Conservation (phyloP, 2,113 vertebrate genomes). For the Macquaria australasica region DNA sequence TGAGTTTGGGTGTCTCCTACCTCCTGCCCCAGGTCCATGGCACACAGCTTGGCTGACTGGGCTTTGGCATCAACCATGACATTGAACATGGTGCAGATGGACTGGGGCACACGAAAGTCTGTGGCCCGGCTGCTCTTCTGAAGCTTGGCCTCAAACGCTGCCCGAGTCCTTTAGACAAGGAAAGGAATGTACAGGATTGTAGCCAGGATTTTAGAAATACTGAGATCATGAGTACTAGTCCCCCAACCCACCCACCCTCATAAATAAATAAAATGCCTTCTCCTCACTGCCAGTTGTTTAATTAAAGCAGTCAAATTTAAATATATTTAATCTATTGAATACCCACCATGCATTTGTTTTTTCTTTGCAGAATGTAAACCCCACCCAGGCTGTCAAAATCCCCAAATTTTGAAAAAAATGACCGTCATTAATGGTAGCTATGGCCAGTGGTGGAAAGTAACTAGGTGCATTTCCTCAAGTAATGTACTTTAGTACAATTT, state of each 20-base stretch:
- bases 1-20: constrained; percentile 74
- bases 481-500: too few species aligned
- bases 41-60: constrained; percentile 98
- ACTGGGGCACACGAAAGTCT: constrained; percentile 98
- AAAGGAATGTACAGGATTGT: not conserved
- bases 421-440: too few species aligned
- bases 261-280: not conserved
- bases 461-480: too few species aligned
- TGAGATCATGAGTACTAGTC: not conserved
- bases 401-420: too few species aligned
- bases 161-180: constrained; percentile 89
- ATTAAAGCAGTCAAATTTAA: too few species aligned
- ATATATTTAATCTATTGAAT: too few species aligned
- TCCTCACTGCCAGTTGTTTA: not conserved
- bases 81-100: constrained; percentile 99
- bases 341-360: too few species aligned
- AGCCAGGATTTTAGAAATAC: not conserved
- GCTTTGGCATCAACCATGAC: constrained; percentile 99
- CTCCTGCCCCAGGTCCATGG: constrained; percentile 99
- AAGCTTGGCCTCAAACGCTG: constrained; percentile 97
- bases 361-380: too few species aligned
- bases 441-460: too few species aligned
- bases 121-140: constrained; percentile 98
- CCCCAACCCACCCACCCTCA: not conserved
- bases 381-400: too few species aligned